Conservation (phyloP, 2,113 vertebrate species). For the Clarias magur region DNA sequence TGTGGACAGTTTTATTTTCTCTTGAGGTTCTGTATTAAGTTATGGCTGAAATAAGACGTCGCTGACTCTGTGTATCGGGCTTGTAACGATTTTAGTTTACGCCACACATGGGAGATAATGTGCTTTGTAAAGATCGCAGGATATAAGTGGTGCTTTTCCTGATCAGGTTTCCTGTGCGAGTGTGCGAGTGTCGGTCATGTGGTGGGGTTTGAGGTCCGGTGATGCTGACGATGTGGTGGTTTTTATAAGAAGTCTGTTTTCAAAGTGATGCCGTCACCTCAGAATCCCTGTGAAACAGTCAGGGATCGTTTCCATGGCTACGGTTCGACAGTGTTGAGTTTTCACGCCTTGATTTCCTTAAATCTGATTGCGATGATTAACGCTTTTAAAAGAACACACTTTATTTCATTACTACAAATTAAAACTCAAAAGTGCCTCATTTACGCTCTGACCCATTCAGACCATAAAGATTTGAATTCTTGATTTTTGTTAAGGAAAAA, state of each 20-base stretch:
- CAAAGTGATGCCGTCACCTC: not conserved
- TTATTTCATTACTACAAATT: not conserved
- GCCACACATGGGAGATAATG: constrained; percentile 1
- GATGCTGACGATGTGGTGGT: not conserved
- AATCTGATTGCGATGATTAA: not conserved
- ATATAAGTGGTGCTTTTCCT: not conserved
- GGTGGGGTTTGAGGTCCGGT: not conserved
- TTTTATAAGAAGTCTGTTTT: constrained; percentile 8
- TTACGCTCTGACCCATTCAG: not conserved
- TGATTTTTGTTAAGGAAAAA: no score
- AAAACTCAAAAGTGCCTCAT: not conserved
- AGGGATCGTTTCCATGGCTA: not conserved
- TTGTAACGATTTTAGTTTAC: not conserved
- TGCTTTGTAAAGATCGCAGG: not conserved
- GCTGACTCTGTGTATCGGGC: constrained; percentile 11
- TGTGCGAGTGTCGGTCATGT: constrained; percentile 10
- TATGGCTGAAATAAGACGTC: not conserved
- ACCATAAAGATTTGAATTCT: not conserved
- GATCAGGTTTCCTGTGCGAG: not conserved
- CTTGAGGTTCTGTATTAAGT: not conserved
- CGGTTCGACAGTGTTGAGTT: not conserved
- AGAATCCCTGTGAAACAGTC: not conserved
- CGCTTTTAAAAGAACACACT: not conserved
- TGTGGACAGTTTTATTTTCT: not conserved
- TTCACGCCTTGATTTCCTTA: not conserved